Percentiles rank a stretch among this genome's conserved stretches.
Evolutionary conservation across 2,797 vertebrate species (phyloP).

Genomic region (Bovichtus variegatus): DNA sequence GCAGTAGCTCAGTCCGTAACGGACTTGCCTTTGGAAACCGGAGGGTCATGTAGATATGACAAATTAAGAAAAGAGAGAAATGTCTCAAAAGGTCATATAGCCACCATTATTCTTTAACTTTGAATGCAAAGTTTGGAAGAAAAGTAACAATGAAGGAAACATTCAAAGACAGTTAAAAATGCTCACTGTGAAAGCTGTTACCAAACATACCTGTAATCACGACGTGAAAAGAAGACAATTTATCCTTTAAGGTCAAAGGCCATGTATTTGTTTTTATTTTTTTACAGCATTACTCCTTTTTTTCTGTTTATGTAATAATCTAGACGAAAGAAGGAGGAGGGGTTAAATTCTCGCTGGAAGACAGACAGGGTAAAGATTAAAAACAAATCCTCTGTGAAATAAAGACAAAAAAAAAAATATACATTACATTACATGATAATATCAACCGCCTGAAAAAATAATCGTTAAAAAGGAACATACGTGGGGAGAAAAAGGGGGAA

Average conservation of each 20-base stretch:
- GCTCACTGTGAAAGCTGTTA: not conserved
- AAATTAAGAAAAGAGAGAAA: not conserved
- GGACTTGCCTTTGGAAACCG: too few relatives aligned
- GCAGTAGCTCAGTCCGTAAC: too few relatives aligned
- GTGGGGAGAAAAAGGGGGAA: slow-evolving; percentile 28
- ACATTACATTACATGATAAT: slow-evolving; percentile 62
- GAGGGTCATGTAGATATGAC: not conserved
- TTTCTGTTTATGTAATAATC: slow-evolving; percentile 72
- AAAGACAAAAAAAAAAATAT: slow-evolving; percentile 60
- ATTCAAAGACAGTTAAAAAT: not conserved
- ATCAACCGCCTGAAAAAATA: slow-evolving; percentile 52
- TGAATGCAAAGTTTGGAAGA: not conserved
- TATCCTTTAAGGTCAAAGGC: slow-evolving; percentile 56
- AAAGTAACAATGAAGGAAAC: not conserved
- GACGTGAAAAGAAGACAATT: slow-evolving; percentile 47
- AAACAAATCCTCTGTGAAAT: slow-evolving; percentile 66
- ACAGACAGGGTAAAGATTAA: slow-evolving; percentile 60
- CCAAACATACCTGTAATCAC: not conserved
- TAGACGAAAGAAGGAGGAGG: slow-evolving; percentile 68
- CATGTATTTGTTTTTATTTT: slow-evolving; percentile 56
- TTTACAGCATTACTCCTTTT: slow-evolving; percentile 72
- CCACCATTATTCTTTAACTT: not conserved
- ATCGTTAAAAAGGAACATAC: slow-evolving; percentile 44
- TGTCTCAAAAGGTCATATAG: not conserved
- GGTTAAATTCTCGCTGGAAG: slow-evolving; percentile 69